A percentile compares a stretch with the other conserved stretches of the same genome.
Evolutionary conservation across 2,888 invertebrate species (phyloP).

Genomic region (Eumacrocentrus americanus): DNA sequence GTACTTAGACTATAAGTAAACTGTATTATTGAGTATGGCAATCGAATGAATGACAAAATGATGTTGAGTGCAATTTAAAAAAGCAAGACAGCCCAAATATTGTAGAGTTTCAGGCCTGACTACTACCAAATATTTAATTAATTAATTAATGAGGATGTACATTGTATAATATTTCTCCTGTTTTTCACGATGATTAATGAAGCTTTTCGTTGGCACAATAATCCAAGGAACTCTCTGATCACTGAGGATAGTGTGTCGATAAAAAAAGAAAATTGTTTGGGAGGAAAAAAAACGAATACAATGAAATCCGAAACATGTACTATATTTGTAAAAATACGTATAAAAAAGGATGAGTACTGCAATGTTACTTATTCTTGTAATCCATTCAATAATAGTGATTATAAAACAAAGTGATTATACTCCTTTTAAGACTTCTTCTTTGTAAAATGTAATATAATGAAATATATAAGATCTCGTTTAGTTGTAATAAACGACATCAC

Average conservation of each 20-base stretch:
- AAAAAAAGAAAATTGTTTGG: neutral
- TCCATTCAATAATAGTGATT: constrained; percentile 25
- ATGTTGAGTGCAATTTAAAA: neutral
- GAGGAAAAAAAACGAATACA: constrained; percentile 4
- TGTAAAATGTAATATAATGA: constrained; percentile 38
- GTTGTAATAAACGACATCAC: no score
- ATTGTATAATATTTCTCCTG: constrained; percentile 7
- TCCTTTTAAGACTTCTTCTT: constrained; percentile 33
- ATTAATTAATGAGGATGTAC: neutral
- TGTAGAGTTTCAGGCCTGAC: constrained; percentile 2
- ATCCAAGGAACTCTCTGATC: constrained; percentile 2
- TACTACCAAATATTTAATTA: neutral
- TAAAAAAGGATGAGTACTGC: constrained; percentile 31
- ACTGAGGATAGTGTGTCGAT: neutral
- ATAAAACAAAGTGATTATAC: constrained; percentile 34
- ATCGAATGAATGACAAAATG: neutral
- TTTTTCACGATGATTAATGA: constrained; percentile 3
- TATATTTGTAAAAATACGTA: constrained; percentile 41
- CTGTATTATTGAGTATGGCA: neutral
- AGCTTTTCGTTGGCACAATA: constrained; percentile 3
- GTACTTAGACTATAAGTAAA: neutral
- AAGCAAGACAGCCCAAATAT: constrained; percentile 1
- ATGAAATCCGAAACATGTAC: constrained; percentile 35
- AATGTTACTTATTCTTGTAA: constrained; percentile 41
- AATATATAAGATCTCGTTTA: constrained; percentile 36